These are phyloP conservation scores for Pomatostomus ruficeps DNA, from an alignment of 2,113 vertebrate genomes.

Conservation along the genomic window DNA sequence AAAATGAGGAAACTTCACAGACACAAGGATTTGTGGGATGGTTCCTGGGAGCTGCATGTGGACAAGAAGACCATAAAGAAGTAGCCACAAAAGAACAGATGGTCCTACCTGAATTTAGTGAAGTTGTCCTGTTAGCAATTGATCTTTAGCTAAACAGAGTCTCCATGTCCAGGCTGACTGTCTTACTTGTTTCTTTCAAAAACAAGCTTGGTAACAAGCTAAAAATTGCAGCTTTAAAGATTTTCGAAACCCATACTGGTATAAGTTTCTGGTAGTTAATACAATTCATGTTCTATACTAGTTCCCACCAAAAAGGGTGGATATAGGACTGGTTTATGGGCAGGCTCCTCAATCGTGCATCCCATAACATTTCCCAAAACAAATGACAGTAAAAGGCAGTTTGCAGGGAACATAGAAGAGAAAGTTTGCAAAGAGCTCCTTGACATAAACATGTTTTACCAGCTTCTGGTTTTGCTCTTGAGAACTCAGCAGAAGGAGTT, in stretches of 20 bases:
- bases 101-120: background rate
- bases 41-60: background rate
- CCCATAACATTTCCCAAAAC: background rate
- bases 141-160: background rate
- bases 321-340: background rate
- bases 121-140: background rate
- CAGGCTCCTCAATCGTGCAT: background rate
- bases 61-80: background rate
- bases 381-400: background rate
- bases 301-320: background rate
- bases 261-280: background rate
- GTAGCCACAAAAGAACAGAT: background rate
- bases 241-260: background rate
- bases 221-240: background rate
- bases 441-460: slow-evolving; percentile 17
- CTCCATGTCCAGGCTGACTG: background rate
- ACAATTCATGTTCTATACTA: background rate
- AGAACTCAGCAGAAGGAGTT: slow-evolving; percentile 31
- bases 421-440: background rate
- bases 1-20: background rate
- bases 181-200: background rate
- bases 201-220: background rate
- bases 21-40: background rate
- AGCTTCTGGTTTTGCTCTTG: slow-evolving; percentile 2
- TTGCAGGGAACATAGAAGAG: background rate